Conservation (phyloP, 2,888 invertebrate species). For the Heliconius ismenius region DNA sequence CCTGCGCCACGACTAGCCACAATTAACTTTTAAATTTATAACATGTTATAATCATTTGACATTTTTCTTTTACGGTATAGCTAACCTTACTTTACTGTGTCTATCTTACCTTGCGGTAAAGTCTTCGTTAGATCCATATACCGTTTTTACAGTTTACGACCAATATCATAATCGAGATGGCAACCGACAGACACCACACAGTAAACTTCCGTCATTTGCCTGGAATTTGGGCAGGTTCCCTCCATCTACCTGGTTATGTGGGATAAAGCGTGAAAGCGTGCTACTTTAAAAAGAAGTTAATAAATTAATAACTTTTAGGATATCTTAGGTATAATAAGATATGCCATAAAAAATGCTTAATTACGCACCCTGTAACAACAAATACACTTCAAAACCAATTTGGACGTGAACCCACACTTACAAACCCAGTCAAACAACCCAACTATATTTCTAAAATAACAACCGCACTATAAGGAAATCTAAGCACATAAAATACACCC, state of each 20-base stretch:
- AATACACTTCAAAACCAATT: not conserved
- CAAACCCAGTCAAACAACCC: not conserved
- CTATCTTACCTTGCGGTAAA: slow-evolving; percentile 35
- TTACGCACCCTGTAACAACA: no score
- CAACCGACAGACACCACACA: no score
- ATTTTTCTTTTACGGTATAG: not conserved
- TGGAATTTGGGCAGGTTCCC: no score
- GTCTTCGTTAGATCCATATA: slow-evolving; percentile 35
- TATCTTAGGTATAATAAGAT: no score
- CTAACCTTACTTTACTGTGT: not conserved
- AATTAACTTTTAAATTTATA: no score
- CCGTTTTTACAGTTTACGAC: slow-evolving; percentile 41
- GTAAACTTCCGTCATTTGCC: no score
- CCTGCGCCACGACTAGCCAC: no score
- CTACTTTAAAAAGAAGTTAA: not conserved
- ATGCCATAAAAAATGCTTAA: no score
- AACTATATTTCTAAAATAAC: slow-evolving; percentile 1
- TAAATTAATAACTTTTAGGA: no score
- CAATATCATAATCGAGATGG: slow-evolving; percentile 29
- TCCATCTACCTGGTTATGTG: not conserved
- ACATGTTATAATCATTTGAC: no score
- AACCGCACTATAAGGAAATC: slow-evolving; percentile 4
- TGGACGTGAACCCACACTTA: not conserved
- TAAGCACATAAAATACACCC: slow-evolving; percentile 7
- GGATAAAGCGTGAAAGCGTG: not conserved